These are phyloP conservation scores for Melolontha melolontha DNA, from an alignment of 2,888 invertebrate genomes.

Conservation along the genomic window DNA sequence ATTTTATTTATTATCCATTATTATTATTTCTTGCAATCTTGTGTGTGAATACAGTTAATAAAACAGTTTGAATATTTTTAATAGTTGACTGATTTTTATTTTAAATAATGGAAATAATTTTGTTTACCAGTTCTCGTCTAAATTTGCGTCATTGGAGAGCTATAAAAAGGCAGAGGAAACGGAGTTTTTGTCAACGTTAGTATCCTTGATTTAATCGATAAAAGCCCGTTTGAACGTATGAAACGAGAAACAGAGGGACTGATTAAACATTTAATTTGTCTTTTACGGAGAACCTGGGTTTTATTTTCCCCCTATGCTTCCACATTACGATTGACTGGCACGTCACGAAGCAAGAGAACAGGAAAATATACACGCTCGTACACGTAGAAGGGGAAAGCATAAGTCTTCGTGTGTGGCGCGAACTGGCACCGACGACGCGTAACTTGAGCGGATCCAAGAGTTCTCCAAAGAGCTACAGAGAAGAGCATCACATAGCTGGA, in stretches of 20 bases:
- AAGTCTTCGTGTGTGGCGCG: slow-evolving; percentile 35
- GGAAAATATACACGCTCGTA: slow-evolving; percentile 1
- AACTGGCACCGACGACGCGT: slow-evolving; percentile 3
- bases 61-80: too few species aligned
- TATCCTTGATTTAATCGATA: slow-evolving; percentile 14
- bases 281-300: slow-evolving; percentile 3
- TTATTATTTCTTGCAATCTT: too few species aligned
- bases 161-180: background rate
- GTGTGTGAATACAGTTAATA: too few species aligned
- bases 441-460: slow-evolving; percentile 30
- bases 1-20: too few species aligned
- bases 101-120: too few species aligned
- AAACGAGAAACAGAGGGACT: background rate
- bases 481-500: slow-evolving; percentile 35
- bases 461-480: slow-evolving; percentile 10
- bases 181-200: background rate
- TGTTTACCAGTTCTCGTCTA: too few species aligned
- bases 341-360: background rate
- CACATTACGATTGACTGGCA: too few species aligned
- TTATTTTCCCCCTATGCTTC: background rate
- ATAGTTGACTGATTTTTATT: too few species aligned
- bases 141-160: background rate
- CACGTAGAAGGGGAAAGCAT: slow-evolving; percentile 1
- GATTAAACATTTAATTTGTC: slow-evolving; percentile 27
- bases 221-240: slow-evolving; percentile 11